A percentile compares a stretch with the other conserved stretches of the same genome.
phyloP scores from a whole-genome alignment of 2,797 vertebrate genomes.

The Girardinus metallicus region DNA sequence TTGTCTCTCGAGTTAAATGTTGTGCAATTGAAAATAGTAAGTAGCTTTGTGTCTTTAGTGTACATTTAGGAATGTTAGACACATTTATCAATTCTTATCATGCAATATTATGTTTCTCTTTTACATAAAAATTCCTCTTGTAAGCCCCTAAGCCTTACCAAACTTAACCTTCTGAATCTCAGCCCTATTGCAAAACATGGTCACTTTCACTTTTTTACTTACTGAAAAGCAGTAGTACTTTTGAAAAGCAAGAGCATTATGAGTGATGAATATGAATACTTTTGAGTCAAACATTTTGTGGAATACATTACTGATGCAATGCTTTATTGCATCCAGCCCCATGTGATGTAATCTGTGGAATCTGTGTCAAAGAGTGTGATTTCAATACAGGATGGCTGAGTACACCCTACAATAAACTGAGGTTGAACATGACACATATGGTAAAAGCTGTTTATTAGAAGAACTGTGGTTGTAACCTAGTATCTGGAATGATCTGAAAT shows the following conservation, averaged over 20 bases:
- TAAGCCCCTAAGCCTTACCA: background rate
- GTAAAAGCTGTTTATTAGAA: slow-evolving; percentile 27
- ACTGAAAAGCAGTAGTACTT: background rate
- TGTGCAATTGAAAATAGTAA: background rate
- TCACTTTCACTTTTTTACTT: slow-evolving; percentile 12
- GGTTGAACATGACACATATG: slow-evolving; percentile 36
- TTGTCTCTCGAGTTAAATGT: background rate
- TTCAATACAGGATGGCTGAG: slow-evolving; percentile 53
- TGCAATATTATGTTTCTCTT: background rate
- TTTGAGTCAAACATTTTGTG: slow-evolving; percentile 41
- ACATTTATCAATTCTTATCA: background rate
- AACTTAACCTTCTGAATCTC: background rate
- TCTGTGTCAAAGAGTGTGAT: slow-evolving; percentile 62
- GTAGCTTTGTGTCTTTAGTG: background rate
- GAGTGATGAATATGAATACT: slow-evolving; percentile 28
- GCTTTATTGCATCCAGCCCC: slow-evolving; percentile 42
- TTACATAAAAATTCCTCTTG: background rate
- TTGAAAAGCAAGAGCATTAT: slow-evolving; percentile 16
- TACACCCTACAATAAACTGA: slow-evolving; percentile 61
- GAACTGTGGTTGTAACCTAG: slow-evolving; percentile 6
- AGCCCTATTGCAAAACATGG: background rate
- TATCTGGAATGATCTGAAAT: background rate
- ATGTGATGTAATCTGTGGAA: slow-evolving; percentile 59
- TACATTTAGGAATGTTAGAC: background rate
- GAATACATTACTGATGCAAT: slow-evolving; percentile 53